These are phyloP conservation scores for Decapterus maruadsi DNA, from an alignment of 2,797 vertebrate species.

Conservation along the genomic window DNA sequence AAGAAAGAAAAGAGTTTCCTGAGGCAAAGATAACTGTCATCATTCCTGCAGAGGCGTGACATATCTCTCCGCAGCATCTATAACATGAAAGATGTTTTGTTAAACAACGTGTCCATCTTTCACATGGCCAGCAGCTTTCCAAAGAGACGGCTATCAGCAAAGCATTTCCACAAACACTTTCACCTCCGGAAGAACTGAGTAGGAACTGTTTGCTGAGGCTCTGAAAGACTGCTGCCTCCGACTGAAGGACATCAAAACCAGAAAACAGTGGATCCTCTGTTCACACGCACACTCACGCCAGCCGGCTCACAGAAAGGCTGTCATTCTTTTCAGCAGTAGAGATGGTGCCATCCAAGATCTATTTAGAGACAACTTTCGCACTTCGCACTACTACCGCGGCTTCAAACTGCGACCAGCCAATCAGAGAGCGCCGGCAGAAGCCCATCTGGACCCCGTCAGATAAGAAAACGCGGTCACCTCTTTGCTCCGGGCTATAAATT, in stretches of 20 bases:
- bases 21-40: slow-evolving; percentile 15
- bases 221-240: neutral
- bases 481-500: neutral
- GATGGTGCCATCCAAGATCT: slow-evolving; percentile 30
- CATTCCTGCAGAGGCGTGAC: neutral
- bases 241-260: slow-evolving; percentile 26
- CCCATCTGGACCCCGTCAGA: slow-evolving; percentile 24
- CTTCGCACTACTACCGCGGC: neutral
- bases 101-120: slow-evolving; percentile 15
- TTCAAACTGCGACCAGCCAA: slow-evolving; percentile 19
- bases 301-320: slow-evolving; percentile 27
- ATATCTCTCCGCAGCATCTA: slow-evolving; percentile 26
- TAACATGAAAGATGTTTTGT: slow-evolving; percentile 25
- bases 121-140: slow-evolving; percentile 6
- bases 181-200: slow-evolving; percentile 22
- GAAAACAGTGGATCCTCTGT: slow-evolving; percentile 40
- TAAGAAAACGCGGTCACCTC: neutral
- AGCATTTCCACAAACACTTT: slow-evolving; percentile 15
- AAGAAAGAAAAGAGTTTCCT: neutral
- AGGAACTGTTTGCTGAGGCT: slow-evolving; percentile 28
- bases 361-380: slow-evolving; percentile 42
- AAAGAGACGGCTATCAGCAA: slow-evolving; percentile 9
- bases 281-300: slow-evolving; percentile 19
- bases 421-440: slow-evolving; percentile 13
- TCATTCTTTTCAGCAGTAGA: slow-evolving; percentile 39